These are phyloP conservation scores for Ectobius pallidus DNA, from an alignment of 2,888 invertebrate genomes.

Conservation along the genomic window DNA sequence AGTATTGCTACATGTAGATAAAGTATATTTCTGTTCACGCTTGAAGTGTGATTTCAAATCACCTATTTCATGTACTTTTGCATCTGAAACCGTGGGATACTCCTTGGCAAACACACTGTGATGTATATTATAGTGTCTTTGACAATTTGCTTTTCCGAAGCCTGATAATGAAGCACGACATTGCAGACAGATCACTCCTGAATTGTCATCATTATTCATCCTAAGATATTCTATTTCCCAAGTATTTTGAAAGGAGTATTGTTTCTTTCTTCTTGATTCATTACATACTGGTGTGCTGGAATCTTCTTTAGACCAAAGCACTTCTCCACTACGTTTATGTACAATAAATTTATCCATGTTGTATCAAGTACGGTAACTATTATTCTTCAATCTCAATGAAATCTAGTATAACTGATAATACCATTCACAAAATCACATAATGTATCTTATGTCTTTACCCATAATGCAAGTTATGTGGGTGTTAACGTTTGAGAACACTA, in stretches of 20 bases:
- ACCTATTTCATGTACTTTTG: slow-evolving; percentile 11
- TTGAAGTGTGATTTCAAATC: slow-evolving; percentile 1
- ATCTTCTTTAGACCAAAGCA: not conserved
- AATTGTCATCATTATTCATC: not conserved
- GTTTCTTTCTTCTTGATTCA: slow-evolving; percentile 10
- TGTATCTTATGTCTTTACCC: slow-evolving; percentile 2
- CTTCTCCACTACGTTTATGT: not conserved
- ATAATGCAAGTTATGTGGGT: too few relatives aligned
- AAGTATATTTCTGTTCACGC: slow-evolving; percentile 10
- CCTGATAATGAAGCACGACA: slow-evolving; percentile 5
- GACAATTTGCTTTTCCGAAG: not conserved
- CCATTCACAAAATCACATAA: not conserved
- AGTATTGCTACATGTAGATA: too few relatives aligned
- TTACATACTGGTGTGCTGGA: slow-evolving; percentile 11
- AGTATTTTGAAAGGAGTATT: not conserved
- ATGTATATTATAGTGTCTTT: slow-evolving; percentile 7
- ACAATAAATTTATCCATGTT: slow-evolving; percentile 9
- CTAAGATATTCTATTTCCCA: not conserved
- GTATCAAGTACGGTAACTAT: too few relatives aligned
- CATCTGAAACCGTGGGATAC: not conserved
- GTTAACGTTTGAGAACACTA: too few relatives aligned
- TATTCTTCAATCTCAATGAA: not conserved
- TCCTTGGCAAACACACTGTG: not conserved
- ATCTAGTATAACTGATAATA: not conserved
- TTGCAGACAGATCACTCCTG: slow-evolving; percentile 7